Percentiles rank a stretch among this genome's conserved stretches.
Conservation (phyloP, 2,113 vertebrate species). For the Phaetusa simplex region DNA sequence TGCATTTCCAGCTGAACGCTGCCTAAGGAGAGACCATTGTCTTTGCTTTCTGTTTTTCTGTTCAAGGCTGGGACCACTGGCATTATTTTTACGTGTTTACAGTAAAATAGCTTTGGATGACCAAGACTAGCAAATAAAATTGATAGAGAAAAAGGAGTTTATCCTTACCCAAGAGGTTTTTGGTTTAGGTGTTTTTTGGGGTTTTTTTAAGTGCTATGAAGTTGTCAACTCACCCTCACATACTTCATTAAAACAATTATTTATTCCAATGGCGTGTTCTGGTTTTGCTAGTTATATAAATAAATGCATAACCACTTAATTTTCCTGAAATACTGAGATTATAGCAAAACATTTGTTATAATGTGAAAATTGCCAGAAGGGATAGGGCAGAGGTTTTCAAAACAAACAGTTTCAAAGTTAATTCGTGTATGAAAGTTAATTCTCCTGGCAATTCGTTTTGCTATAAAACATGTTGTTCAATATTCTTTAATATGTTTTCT, state of each 20-base stretch:
- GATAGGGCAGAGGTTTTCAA: constrained; percentile 50
- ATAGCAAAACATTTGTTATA: not conserved
- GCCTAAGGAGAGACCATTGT: not conserved
- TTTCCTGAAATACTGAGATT: constrained; percentile 3
- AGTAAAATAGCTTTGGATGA: not conserved
- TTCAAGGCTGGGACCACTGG: not conserved
- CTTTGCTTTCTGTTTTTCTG: not conserved
- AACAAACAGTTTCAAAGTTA: constrained; percentile 35
- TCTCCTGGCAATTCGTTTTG: constrained; percentile 33
- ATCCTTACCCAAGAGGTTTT: not conserved
- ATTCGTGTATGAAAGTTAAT: not conserved
- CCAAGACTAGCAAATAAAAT: not conserved
- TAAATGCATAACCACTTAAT: not conserved
- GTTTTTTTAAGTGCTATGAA: not conserved
- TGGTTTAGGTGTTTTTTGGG: too few relatives aligned
- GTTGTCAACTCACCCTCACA: not conserved
- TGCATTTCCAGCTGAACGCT: not conserved
- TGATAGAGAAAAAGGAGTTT: not conserved
- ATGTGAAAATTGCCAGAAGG: constrained; percentile 21
- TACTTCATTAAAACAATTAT: not conserved
- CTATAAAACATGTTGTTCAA: constrained; percentile 32
- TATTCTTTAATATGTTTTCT: constrained; percentile 41
- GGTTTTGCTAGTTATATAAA: not conserved
- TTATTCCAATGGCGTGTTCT: not conserved
- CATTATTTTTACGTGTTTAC: not conserved